Evolutionary conservation across 2,797 vertebrate species (phyloP), one percentile per base, ranked within the genome.

Genomic region (Acrossocheilus fasciatus): DNA sequence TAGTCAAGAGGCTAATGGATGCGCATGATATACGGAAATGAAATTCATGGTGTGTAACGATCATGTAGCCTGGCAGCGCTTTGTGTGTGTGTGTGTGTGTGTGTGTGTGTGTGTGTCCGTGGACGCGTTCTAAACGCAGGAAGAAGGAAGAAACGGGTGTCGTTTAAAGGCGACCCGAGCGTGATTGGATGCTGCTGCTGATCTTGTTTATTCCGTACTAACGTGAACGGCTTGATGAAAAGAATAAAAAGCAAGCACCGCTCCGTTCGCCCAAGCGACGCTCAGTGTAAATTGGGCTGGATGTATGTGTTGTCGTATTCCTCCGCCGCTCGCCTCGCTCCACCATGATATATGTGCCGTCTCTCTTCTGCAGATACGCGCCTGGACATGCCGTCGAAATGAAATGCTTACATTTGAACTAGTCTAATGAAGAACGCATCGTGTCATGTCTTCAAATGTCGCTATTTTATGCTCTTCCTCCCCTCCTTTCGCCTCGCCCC

Each of bases 21-120:
- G 91, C 91, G 93, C 90, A 86, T 88, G 89, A 91, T 91, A 92
- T 8, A 82, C 90, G 91, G 91, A 93, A 93, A 92, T 86, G 88
- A 90, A 87, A 84, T 83, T 83, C 87, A 86, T 81, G 87, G 81
- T 89, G n/a, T 87, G 68, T 87, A 52, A 70, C 75, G 87, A 78
- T 75, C 82, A 81, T 87, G 86, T 83, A 68, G 86, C 81, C 84
- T 45, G 82, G 50, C 70, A 81, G 75, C 72, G 79, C 83, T 81
- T 88, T 77, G 4, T 54, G 17, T 54, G 45, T 47, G 45, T 14
- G 84, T 69, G 79, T 78, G 45, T 47, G 45, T 14, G 86, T 69
- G 79, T 78, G 45, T 47, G 45, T 12, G 86, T 69, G 45, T 47
- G 45, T 12, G 86, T 69, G 79, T 78, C 64, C 45, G 77, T 43